These are phyloP conservation scores for Drosophila willistoni DNA, from an alignment of 1,140 invertebrate genomes.

Conservation along the genomic window DNA sequence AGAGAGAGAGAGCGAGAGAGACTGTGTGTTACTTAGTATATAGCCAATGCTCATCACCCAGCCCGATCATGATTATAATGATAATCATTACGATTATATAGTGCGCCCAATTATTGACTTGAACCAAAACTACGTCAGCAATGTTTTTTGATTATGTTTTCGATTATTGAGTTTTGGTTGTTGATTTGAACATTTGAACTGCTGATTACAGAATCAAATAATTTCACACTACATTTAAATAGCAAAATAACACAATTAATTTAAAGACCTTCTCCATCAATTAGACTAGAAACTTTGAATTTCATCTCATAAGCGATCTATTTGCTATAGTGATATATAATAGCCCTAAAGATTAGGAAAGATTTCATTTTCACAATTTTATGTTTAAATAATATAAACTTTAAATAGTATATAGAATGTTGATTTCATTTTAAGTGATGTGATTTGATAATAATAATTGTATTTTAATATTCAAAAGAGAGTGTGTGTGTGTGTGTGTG, in stretches of 20 bases:
- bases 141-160: slow-evolving; percentile 46
- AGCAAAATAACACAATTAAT: slow-evolving; percentile 2
- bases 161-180: slow-evolving; percentile 23
- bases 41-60: not conserved
- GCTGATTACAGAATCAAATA: slow-evolving; percentile 9
- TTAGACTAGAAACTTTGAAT: not conserved
- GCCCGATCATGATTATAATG: slow-evolving; percentile 13
- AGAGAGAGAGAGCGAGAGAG: not conserved
- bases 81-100: slow-evolving; percentile 46
- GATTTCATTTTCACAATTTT: too few relatives aligned
- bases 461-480: too few relatives aligned
- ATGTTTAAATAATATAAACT: too few relatives aligned
- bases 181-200: slow-evolving; percentile 22
- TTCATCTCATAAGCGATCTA: too few relatives aligned
- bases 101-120: slow-evolving; percentile 4
- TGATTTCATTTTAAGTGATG: too few relatives aligned
- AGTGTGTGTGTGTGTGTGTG: too few relatives aligned
- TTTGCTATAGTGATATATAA: too few relatives aligned
- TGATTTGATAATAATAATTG: too few relatives aligned
- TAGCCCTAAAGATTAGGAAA: too few relatives aligned
- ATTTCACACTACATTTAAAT: slow-evolving; percentile 7
- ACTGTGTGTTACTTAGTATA: not conserved
- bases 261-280: not conserved
- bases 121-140: slow-evolving; percentile 49
- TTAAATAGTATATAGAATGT: too few relatives aligned